Base-by-base conservation (phyloP, 1,140 invertebrate genomes). In the Drosophila ananassae region DNA sequence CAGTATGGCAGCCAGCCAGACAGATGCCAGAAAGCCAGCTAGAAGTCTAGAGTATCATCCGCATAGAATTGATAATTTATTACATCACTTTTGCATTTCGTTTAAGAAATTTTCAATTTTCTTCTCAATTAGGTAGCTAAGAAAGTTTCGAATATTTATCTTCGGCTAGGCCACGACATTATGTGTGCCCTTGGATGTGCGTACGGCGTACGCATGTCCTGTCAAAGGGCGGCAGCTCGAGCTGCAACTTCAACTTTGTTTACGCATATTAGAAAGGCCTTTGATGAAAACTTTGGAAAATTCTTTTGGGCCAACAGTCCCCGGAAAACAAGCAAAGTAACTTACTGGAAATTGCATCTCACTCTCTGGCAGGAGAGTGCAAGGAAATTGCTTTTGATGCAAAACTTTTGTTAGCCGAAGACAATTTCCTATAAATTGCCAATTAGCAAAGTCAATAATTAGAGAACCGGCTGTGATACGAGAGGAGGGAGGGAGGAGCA, bases 51-150 rank as follows among this genome's bases (percentile, higher is more conserved):
- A 28, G 3, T 34, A 34, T 54, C 44, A 56, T 22, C 25, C 37
- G 47, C 46, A 22, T 30, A 21, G 25, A 61, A 59, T 82, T 79
- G 48, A 74, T 55, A 63, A 57, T 77, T 64, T 81, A 66, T 75
- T 72, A 56, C 32, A 47, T 52, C 39, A 62, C 76, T 75, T 89
- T 66, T 69, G 72, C 72, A 79, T 83, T 89, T 83, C 72, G 83
- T 89, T 89, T 59, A 73, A 62, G 57, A 79, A 71, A 89, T 66
- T 89, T 87, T 89, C 67, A 81, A 85, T 85, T 87, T 87, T 89
- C 83, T 79, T 77, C 69, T 79, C 82, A 87, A 89, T 87, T 87
- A 87, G 81, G 73, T 72, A 74, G 47, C 53, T 52, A 52, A 47
- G 41, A 84, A 87, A 84, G 61, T 78, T 87, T 87, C 41, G 52